Percentiles rank a stretch among this genome's conserved stretches.
These are phyloP conservation scores for Cryptus armator DNA, from an alignment of 2,888 invertebrate species.

Conservation along the genomic window DNA sequence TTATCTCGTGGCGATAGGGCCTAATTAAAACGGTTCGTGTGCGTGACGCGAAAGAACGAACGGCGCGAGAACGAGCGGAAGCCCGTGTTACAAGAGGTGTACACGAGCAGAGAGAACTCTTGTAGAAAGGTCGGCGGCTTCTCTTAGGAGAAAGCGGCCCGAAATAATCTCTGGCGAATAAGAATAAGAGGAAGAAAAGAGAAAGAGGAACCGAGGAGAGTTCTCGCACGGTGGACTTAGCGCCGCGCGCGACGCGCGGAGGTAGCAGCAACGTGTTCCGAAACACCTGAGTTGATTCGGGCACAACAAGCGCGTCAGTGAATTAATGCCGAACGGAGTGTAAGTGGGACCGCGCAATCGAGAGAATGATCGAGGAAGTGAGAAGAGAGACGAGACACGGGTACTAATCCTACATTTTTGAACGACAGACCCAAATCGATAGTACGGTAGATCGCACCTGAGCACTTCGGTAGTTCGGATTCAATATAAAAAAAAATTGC, in stretches of 20 bases:
- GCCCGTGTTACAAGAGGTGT: conserved; percentile 15
- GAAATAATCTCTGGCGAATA: conserved; percentile 75
- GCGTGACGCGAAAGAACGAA: conserved; percentile 49
- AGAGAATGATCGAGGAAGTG: conserved; percentile 54
- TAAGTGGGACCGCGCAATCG: conserved; percentile 34
- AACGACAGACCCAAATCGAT: conserved; percentile 78
- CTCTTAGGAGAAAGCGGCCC: conserved; percentile 81
- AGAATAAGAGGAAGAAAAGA: conserved; percentile 22
- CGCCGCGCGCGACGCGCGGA: conserved; percentile 33
- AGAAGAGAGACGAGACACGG: conserved; percentile 12
- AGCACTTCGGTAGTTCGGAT: not conserved
- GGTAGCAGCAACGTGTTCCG: conserved; percentile 24
- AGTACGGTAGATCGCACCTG: conserved; percentile 52
- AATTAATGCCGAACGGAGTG: not conserved
- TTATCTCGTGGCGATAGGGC: conserved; percentile 61
- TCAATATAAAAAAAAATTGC: not conserved
- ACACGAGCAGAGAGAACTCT: conserved; percentile 14
- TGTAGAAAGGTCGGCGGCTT: conserved; percentile 64
- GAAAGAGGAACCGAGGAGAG: conserved; percentile 20
- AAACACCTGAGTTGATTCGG: conserved; percentile 28
- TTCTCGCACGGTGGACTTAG: not conserved
- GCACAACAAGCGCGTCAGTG: conserved; percentile 14
- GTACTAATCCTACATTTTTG: conserved; percentile 75
- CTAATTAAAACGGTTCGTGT: conserved; percentile 65
- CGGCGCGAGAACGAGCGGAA: conserved; percentile 33